Conservation (phyloP, 2,797 vertebrate species). For the Gymnodraco acuticeps region DNA sequence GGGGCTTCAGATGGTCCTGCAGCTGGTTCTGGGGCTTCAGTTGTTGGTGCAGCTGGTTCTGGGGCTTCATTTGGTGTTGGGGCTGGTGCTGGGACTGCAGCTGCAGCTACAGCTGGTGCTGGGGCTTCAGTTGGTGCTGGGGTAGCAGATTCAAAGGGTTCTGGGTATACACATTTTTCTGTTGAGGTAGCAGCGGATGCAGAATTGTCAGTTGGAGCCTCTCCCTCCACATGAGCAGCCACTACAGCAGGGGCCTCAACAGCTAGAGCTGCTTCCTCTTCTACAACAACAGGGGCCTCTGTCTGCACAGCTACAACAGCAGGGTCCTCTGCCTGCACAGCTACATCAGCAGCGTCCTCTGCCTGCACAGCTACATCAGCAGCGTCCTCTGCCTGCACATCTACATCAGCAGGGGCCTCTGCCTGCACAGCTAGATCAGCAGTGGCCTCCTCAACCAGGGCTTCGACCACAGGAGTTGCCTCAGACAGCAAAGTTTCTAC, state of each 20-base stretch:
- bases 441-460: slow-evolving; percentile 19
- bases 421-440: too few species aligned
- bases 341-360: slow-evolving; percentile 34
- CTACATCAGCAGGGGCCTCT: slow-evolving; percentile 24
- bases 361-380: slow-evolving; percentile 30
- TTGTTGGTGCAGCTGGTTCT: not conserved
- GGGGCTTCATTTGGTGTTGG: too few species aligned
- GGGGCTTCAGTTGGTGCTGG: not conserved
- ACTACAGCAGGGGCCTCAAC: slow-evolving; percentile 26
- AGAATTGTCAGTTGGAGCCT: slow-evolving; percentile 28
- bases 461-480: slow-evolving; percentile 17
- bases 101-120: not conserved
- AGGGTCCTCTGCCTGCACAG: slow-evolving; percentile 34
- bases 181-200: slow-evolving; percentile 16
- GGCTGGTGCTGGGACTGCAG: not conserved
- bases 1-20: not conserved
- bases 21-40: not conserved
- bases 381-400: slow-evolving; percentile 22
- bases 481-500: slow-evolving; percentile 48
- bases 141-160: slow-evolving; percentile 7
- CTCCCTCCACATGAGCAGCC: slow-evolving; percentile 25
- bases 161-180: slow-evolving; percentile 13
- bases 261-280: slow-evolving; percentile 12
- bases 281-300: slow-evolving; percentile 16
- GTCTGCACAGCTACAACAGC: slow-evolving; percentile 32